Percentiles rank a stretch among this genome's conserved stretches.
Evolutionary conservation across 2,797 vertebrate species (phyloP).

Genomic region (Manis javanica): DNA sequence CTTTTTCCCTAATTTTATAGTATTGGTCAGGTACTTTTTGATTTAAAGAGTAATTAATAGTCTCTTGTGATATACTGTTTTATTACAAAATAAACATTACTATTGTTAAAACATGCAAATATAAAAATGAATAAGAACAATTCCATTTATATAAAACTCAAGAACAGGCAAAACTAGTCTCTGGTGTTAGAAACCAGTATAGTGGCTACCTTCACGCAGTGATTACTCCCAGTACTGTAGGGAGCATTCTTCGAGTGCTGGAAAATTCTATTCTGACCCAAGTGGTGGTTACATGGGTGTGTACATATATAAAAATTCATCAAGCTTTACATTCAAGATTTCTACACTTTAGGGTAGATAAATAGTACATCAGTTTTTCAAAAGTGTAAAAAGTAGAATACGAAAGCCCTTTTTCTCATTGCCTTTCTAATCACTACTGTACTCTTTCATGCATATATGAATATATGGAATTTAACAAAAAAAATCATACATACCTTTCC

Average conservation of each 20-base stretch:
- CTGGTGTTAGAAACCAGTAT: background rate
- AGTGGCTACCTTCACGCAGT: background rate
- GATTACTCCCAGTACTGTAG: background rate
- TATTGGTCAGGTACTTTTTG: background rate
- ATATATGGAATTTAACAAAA: background rate
- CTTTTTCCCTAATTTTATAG: background rate
- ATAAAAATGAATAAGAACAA: background rate
- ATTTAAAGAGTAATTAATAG: background rate
- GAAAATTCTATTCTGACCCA: background rate
- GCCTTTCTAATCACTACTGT: background rate
- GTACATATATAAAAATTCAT: background rate
- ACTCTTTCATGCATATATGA: fast-evolving
- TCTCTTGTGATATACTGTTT: background rate
- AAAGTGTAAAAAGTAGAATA: slow-evolving; percentile 6
- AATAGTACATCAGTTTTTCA: slow-evolving; percentile 16
- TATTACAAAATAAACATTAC: slow-evolving; percentile 24
- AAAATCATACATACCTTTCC: background rate
- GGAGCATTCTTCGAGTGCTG: background rate
- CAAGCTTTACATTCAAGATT: slow-evolving; percentile 19
- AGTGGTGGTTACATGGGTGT: background rate
- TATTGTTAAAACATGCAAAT: slow-evolving; percentile 22
- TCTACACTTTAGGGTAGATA: background rate
- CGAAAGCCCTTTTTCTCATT: background rate
- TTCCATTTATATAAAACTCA: slow-evolving; percentile 9
- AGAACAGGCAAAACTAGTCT: background rate